These are phyloP conservation scores for Eudemis profundana DNA, from an alignment of 2,888 invertebrate species.

Conservation along the genomic window DNA sequence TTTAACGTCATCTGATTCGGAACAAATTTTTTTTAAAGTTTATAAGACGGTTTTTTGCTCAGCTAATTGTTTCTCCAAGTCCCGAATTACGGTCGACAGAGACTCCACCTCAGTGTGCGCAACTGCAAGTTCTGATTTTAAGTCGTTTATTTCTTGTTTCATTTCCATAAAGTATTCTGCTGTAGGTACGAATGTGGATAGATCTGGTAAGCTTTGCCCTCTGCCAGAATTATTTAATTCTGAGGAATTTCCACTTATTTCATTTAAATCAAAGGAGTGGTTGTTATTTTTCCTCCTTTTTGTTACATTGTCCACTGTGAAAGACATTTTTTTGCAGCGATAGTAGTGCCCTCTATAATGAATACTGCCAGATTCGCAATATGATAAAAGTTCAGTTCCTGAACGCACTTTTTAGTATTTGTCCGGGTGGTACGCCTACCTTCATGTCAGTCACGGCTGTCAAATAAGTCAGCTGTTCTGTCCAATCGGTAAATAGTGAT, in stretches of 20 bases:
- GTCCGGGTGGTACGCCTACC: background rate
- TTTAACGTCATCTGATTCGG: background rate
- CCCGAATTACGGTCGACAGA: background rate
- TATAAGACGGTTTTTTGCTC: background rate
- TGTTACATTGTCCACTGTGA: background rate
- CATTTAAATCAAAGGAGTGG: background rate
- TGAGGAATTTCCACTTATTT: background rate
- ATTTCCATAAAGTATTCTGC: slow-evolving; percentile 12
- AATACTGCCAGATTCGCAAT: background rate
- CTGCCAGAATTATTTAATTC: background rate
- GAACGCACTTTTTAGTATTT: background rate
- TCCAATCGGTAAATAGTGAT: background rate
- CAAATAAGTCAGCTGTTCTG: background rate
- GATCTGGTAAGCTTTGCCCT: background rate
- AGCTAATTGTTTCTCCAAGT: background rate
- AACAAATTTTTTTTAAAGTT: slow-evolving; percentile 1
- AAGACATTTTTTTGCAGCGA: background rate
- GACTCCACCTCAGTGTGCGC: slow-evolving; percentile 3
- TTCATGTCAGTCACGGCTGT: no score
- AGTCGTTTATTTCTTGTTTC: background rate
- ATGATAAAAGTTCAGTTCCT: background rate
- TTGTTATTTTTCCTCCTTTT: background rate
- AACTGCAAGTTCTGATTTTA: background rate
- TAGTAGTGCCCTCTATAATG: background rate
- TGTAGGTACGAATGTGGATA: background rate